Percentiles rank a stretch among this genome's conserved stretches.
Evolutionary conservation across 2,113 vertebrate species (phyloP).

Genomic region (Myanophis thanlyinensis): DNA sequence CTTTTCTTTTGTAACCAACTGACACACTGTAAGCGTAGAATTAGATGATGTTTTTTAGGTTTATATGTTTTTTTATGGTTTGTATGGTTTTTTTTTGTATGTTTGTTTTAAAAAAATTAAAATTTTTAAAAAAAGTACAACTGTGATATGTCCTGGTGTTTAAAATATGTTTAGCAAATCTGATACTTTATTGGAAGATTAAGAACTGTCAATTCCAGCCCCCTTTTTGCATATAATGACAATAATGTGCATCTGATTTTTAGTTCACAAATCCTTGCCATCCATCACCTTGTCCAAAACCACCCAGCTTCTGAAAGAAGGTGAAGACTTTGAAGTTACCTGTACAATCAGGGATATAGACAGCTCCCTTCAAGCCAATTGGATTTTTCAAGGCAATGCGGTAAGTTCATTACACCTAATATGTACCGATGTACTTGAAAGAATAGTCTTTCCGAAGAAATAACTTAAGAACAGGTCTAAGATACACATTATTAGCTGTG

Average conservation of each 20-base stretch:
- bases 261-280: constrained; percentile 83
- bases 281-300: constrained; percentile 76
- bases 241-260: constrained; percentile 47
- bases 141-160: constrained; percentile 21
- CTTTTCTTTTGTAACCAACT: no score
- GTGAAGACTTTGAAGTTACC: constrained; percentile 79
- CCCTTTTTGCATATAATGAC: constrained; percentile 29
- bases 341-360: constrained; percentile 88
- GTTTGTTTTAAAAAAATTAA: no score
- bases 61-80: no score
- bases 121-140: constrained; percentile 11
- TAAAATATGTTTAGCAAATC: constrained; percentile 30
- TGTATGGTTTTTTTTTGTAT: no score
- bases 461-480: not conserved
- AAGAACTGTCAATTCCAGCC: constrained; percentile 48
- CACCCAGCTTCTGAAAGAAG: constrained; percentile 77
- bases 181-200: constrained; percentile 50
- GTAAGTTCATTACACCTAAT: constrained; percentile 70
- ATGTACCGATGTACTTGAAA: not conserved
- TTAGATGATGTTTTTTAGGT: no score
- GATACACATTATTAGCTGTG: not conserved
- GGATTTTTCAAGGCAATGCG: constrained; percentile 74
- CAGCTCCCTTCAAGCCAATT: constrained; percentile 77
- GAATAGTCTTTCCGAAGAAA: not conserved
- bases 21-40: no score